Evolutionary conservation across 2,888 invertebrate genomes (phyloP), one percentile per base, ranked within the genome.

Genomic region (Drosophila mercatorum): DNA sequence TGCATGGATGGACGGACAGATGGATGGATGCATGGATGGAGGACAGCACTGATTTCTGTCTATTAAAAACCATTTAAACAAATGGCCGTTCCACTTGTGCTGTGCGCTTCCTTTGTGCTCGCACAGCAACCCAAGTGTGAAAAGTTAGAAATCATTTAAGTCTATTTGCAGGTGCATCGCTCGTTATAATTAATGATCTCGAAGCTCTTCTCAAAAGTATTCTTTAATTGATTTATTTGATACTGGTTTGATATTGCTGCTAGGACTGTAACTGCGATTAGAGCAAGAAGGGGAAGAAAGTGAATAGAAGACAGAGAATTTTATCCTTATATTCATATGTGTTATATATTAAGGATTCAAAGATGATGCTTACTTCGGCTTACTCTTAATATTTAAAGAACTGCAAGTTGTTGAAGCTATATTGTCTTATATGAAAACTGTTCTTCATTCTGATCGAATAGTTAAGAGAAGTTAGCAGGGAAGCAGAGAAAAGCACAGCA

Each of bases 31-130:
- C 56, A 36, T 68, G 73, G 80, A 40, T 55, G 40, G n/a, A 55
- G 55, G 28, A 10, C 61, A 81, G 86, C 77, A 78, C 67, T 82
- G 89, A 91, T 84, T 83, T 89, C 73, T 75, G 80, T 83, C 79
- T 85, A 91, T 90, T 89, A 88, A 90, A 89, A 78, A 79, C 58
- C 85, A 83, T 88, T 90, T 89, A 83, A 89, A 80, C 68, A 83
- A 90, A 89, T 89, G 79, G 52, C 58, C 47, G n/a, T 36, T 51
- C 14, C 66, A 63, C 53, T 73, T 69, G 40, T 49, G 22, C 38
- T 10, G 12, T 52, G 36, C 34, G 8, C 46, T 36, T 26, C 58
- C 31, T 53, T 63, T 40, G 49, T 51, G 22, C 55, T 49, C 44
- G 12, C 61, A 17, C 61, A 46, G 41, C 31, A 36, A 14, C 31